A percentile compares a stretch with the other conserved stretches of the same genome.
phyloP scores from a whole-genome alignment of 2,888 invertebrate genomes.

The Napeogenes sylphis region DNA sequence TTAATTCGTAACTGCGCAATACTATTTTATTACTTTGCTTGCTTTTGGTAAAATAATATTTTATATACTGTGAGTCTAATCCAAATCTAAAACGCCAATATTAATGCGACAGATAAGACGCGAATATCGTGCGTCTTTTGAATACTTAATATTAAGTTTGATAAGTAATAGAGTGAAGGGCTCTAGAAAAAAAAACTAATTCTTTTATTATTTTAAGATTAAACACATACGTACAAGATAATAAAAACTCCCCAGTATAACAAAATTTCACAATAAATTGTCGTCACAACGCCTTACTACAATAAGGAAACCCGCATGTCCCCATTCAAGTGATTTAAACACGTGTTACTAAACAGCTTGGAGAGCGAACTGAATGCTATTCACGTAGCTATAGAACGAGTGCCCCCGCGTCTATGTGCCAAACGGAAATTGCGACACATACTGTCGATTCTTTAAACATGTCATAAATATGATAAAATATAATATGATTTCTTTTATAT shows the following conservation, averaged over 20 bases:
- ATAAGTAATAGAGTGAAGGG: too few relatives aligned
- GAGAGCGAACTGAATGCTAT: conserved; percentile 4
- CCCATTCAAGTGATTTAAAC: conserved; percentile 29
- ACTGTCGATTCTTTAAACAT: conserved; percentile 5
- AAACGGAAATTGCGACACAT: conserved; percentile 7
- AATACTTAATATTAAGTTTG: too few relatives aligned
- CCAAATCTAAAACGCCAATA: too few relatives aligned
- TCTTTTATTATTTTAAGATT: too few relatives aligned
- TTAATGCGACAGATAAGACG: too few relatives aligned
- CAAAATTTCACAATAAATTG: conserved; percentile 16
- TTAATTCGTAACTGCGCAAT: conserved; percentile 1
- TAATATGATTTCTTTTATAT: background rate
- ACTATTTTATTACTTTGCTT: background rate
- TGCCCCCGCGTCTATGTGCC: background rate
- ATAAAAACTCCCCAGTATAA: background rate
- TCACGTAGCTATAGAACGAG: conserved; percentile 4
- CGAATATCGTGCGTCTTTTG: too few relatives aligned
- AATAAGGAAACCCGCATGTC: conserved; percentile 28
- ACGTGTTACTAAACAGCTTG: conserved; percentile 9
- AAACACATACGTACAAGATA: background rate
- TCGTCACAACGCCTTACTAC: conserved; percentile 16
- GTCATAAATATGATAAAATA: conserved; percentile 2
- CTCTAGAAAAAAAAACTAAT: too few relatives aligned
- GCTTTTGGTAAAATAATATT: background rate
- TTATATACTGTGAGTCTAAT: too few relatives aligned